Evolutionary conservation across 1,140 invertebrate genomes (phyloP), one percentile per base, ranked within the genome.

Genomic region (Asobara japonica): DNA sequence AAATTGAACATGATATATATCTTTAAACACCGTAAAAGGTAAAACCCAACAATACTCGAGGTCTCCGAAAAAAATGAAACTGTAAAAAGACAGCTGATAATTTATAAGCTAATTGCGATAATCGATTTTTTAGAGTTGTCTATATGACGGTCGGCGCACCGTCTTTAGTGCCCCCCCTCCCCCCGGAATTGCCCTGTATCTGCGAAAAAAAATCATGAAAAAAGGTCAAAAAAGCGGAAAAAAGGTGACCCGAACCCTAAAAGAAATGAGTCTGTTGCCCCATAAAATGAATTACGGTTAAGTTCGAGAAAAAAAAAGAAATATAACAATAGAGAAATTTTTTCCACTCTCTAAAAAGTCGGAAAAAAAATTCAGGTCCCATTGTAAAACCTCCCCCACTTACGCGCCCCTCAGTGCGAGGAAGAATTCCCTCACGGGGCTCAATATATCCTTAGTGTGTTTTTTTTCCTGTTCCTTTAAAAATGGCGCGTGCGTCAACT

Each of bases 311-410:
- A 56, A 56, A 22, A 56, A n/a, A n/a, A n/a, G n/a, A n/a, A n/a
- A n/a, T n/a, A n/a, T 25, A 25, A 6, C 8, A 56, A 56, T 56
- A 13, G 51, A 10, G 13, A n/a, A 10, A 56, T 56, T 56, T 56
- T 56, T 56, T 56, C 51, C 51, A 27, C 51, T 56, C 51, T 56
- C 51, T 3, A 56, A 56, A 56, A 56, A 56, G 51, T 22, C 51
- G 18, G 41, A 45, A 4, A 11, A 56, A 56, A 56, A 56, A 56
- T 56, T 56, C 51, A 56, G 51, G 51, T 56, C 51, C 51, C 51
- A 56, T 56, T 56, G 51, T 56, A 56, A 56, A 56, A 56, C 11
- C 18, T 13, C 20, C 22, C 16, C 51, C 22, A 56, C 13, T 27
- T 18, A 16, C n/a, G n/a, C 13, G n/a, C 6, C 51, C 18, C 22